Evolutionary conservation across 2,113 vertebrate species (phyloP).

Genomic region (Cnemophilus loriae): DNA sequence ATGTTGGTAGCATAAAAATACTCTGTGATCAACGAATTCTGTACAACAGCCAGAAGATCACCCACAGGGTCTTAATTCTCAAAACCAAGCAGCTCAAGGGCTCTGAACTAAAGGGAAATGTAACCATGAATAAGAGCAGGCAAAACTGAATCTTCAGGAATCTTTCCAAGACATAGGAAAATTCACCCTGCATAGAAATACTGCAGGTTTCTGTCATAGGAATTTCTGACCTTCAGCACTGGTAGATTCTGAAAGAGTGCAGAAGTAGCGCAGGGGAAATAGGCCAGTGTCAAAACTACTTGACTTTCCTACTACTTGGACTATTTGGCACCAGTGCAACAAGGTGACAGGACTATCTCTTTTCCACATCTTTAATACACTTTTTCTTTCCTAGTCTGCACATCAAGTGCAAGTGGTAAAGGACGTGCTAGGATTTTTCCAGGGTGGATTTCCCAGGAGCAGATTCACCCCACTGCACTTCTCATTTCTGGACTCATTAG

Average conservation of each 20-base stretch:
- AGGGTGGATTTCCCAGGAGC: neutral
- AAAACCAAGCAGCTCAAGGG: neutral
- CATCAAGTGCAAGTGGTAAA: neutral
- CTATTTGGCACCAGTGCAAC: neutral
- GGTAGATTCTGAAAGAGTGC: neutral
- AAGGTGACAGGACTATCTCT: neutral
- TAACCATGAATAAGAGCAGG: neutral
- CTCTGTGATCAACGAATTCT: neutral
- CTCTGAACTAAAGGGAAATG: neutral
- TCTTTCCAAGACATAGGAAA: neutral
- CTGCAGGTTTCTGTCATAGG: neutral
- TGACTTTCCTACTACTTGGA: neutral
- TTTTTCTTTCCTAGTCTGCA: neutral
- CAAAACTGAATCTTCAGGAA: neutral
- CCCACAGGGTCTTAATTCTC: neutral
- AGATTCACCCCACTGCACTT: accelerated
- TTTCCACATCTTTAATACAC: neutral
- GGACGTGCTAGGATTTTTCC: accelerated
- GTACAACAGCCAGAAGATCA: neutral
- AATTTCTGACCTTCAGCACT: neutral
- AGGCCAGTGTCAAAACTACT: neutral
- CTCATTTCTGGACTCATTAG: neutral
- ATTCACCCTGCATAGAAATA: neutral
- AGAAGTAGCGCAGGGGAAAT: neutral
- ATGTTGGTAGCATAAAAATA: neutral